These are phyloP conservation scores for Aricia artaxerxes DNA, from an alignment of 2,888 invertebrate species.

Conservation along the genomic window DNA sequence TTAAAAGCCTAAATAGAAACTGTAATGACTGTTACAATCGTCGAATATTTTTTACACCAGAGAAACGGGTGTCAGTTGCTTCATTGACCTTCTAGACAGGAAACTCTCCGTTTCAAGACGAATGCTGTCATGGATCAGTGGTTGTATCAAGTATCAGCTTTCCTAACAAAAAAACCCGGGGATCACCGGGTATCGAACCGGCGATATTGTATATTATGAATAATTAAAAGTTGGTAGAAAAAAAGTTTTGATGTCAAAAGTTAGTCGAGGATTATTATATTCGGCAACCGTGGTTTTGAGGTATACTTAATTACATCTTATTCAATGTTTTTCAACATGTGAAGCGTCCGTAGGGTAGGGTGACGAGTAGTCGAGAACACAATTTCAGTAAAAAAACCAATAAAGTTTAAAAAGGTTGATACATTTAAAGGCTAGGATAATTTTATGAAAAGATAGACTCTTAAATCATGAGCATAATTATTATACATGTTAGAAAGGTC, in stretches of 20 bases:
- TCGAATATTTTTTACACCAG: conserved; percentile 39
- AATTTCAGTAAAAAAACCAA: too few relatives aligned
- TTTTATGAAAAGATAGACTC: too few relatives aligned
- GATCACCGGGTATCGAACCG: conserved; percentile 8
- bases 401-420: too few relatives aligned
- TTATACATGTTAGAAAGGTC: too few relatives aligned
- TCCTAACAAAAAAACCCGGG: conserved; percentile 33
- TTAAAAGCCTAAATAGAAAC: conserved; percentile 11
- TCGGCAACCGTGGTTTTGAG: too few relatives aligned
- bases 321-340: too few relatives aligned
- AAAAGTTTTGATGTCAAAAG: neutral
- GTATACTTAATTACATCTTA: too few relatives aligned
- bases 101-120: conserved; percentile 57
- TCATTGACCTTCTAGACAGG: conserved; percentile 60
- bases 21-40: neutral
- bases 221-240: neutral
- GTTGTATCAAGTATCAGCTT: conserved; percentile 39
- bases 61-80: conserved; percentile 55
- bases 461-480: too few relatives aligned
- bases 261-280: neutral
- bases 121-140: conserved; percentile 46
- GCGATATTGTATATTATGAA: conserved; percentile 6
- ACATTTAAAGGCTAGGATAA: too few relatives aligned
- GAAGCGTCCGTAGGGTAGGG: too few relatives aligned
- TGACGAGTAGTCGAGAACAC: too few relatives aligned